Base-by-base conservation (phyloP, 1,140 invertebrate species). In the Proales similis region DNA sequence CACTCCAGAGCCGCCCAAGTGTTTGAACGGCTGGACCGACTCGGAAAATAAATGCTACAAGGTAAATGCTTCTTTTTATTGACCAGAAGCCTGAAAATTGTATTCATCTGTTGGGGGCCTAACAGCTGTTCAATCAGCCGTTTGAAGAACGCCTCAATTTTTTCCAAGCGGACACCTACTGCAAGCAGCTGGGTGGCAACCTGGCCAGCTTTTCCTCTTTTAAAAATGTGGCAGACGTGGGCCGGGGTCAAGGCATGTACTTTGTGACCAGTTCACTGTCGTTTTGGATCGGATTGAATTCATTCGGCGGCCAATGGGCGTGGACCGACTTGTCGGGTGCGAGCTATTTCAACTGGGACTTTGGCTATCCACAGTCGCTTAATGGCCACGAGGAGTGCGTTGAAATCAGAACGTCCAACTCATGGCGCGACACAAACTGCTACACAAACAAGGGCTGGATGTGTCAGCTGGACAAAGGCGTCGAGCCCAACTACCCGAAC, bases 361-460 rank as follows among this genome's bases (percentile, higher is more conserved):
- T 57, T 17, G 36, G 36, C 12, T 42, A 57, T 6, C 51, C 51
- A 20, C 38, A 57, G 42, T 36, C 42, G 29, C n/a, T 57, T 9
- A 57, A 57, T 57, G 51, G 51, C 29, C 17, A 27, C 4, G 51
- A 57, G 45, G 45, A 57, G n/a, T 57, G 51, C 45, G 51, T 57
- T 26, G 51, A 57, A n/a, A 19, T 57, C 6, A 57, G 51, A 57
- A 39, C 33, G 3, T 20, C 33, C 17, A 42, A 42, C n/a, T 43
- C 38, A 57, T 57, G 51, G 51, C 29, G 51, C 42, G 51, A 57
- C 5, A 57, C 11, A 20, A 43, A 43, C 45, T 57, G 51, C 27
- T 57, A 57, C 51, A 57, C 33, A 11, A 57, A 57, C 33, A 57
- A 57, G 45, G 51, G 51, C 19, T 57, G 51, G 51, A 43, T 42